phyloP scores from a whole-genome alignment of 2,797 vertebrate genomes.

The Molossus molossus region DNA sequence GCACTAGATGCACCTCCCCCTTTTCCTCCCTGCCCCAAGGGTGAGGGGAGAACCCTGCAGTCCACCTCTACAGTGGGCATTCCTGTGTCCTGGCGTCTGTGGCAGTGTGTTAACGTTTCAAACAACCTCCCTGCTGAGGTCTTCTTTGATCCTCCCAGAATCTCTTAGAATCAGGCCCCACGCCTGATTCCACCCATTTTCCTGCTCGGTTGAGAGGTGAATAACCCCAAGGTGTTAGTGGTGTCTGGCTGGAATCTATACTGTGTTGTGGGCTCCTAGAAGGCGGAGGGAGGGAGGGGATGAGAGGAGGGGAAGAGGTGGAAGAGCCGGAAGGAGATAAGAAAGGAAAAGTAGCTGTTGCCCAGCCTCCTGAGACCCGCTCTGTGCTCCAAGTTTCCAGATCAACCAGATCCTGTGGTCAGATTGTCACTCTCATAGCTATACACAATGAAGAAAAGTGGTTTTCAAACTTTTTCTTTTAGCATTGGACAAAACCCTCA shows the following conservation, averaged over 20 bases:
- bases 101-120: slow-evolving; percentile 52
- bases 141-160: slow-evolving; percentile 69
- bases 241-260: not conserved
- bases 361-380: not conserved
- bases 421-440: not conserved
- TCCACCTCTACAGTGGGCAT: not conserved
- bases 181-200: slow-evolving; percentile 44
- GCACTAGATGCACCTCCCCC: not conserved
- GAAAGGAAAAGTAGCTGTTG: not conserved
- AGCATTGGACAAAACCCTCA: not conserved
- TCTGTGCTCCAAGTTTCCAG: not conserved
- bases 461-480: slow-evolving; percentile 42
- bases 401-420: not conserved
- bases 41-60: not conserved
- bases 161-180: slow-evolving; percentile 18
- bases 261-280: not conserved
- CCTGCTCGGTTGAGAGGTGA: slow-evolving; percentile 35
- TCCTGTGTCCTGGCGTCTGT: not conserved
- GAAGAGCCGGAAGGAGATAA: not conserved
- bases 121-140: slow-evolving; percentile 64
- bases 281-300: not conserved
- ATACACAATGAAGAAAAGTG: not conserved
- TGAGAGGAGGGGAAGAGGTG: not conserved
- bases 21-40: not conserved
- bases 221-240: not conserved